Evolutionary conservation across 2,888 invertebrate species (phyloP).

Genomic region (Heliconius ethilla): DNA sequence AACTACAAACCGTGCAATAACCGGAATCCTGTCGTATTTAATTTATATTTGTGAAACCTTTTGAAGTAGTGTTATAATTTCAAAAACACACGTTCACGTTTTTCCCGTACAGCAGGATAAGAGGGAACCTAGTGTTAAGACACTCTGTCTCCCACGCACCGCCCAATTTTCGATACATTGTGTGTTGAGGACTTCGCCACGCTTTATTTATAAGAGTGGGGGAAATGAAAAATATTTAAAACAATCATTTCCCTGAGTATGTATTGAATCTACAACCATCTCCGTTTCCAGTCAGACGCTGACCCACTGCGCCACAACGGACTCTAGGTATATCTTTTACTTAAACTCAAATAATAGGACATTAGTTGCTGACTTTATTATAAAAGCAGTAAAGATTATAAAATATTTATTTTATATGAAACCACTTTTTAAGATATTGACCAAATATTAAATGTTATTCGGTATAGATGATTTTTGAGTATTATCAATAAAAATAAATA

Average conservation of each 20-base stretch:
- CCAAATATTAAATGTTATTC: neutral
- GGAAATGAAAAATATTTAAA: too few species aligned
- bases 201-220: too few species aligned
- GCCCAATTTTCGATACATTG: neutral
- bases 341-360: neutral
- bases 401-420: neutral
- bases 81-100: neutral
- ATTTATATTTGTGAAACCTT: neutral
- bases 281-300: too few species aligned
- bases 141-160: neutral
- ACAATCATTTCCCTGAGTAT: too few species aligned
- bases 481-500: too few species aligned
- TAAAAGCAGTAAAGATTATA: neutral
- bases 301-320: neutral
- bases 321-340: neutral
- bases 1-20: neutral
- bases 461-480: too few species aligned
- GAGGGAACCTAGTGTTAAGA: neutral
- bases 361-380: neutral
- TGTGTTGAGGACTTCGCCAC: neutral
- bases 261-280: neutral
- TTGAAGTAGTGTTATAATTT: neutral
- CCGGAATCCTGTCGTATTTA: conserved; percentile 6
- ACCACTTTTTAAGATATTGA: neutral
- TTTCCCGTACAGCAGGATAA: neutral